Evolutionary conservation across 2,797 vertebrate species (phyloP).

Genomic region (Syndactyla subalaris): DNA sequence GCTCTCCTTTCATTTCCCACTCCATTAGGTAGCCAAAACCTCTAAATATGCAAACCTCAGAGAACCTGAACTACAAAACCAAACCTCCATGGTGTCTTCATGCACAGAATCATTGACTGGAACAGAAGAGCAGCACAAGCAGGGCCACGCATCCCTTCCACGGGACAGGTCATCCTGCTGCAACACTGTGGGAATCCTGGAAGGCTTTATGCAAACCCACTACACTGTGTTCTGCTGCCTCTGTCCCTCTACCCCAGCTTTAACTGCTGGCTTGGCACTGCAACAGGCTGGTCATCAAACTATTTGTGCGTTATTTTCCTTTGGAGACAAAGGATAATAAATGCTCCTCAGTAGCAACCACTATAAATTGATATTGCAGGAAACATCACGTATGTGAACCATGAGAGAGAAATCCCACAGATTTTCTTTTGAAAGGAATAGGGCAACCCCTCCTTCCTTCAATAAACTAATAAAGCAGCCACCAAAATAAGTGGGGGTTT

Average conservation of each 20-base stretch:
- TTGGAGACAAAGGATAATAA: not conserved
- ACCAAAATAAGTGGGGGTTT: not conserved
- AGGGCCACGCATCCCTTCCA: not conserved
- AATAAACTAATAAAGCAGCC: not conserved
- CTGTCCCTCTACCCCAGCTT: not conserved
- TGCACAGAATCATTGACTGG: not conserved
- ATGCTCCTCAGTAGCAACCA: not conserved
- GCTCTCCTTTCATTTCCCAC: not conserved
- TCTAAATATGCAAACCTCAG: not conserved
- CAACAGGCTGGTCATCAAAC: not conserved
- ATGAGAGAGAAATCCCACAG: not conserved
- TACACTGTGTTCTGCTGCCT: not conserved
- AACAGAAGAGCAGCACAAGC: not conserved
- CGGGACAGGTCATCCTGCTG: rapidly evolving
- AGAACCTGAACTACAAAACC: not conserved
- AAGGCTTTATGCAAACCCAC: not conserved
- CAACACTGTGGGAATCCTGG: not conserved
- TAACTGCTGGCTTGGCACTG: not conserved
- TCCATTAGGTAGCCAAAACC: not conserved
- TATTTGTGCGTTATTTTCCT: not conserved
- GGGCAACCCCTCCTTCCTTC: not conserved
- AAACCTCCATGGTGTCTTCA: not conserved
- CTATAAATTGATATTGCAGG: not conserved
- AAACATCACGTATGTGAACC: not conserved
- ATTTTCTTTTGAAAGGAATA: not conserved